phyloP scores from a whole-genome alignment of 2,113 vertebrate genomes.

The Cariama cristata region DNA sequence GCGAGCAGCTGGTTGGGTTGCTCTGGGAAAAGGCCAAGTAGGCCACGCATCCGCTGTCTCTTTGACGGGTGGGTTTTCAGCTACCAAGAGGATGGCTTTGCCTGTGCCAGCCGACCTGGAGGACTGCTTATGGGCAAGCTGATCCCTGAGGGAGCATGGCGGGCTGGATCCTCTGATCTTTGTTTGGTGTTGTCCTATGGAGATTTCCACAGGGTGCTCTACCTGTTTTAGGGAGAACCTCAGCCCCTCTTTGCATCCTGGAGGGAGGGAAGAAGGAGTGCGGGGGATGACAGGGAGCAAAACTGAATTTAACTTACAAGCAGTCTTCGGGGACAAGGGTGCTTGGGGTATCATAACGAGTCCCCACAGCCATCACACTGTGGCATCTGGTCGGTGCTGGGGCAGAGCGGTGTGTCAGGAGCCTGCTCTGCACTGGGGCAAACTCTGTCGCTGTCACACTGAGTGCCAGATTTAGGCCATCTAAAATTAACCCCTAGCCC shows the following conservation, averaged over 20 bases:
- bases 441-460: neutral
- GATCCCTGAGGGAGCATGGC: neutral
- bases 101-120: neutral
- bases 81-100: neutral
- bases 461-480: slow-evolving; percentile 6
- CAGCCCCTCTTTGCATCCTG: neutral
- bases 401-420: fast-evolving
- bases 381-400: neutral
- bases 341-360: neutral
- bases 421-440: neutral
- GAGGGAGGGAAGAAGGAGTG: neutral
- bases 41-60: fast-evolving
- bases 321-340: neutral
- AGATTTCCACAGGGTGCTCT: neutral
- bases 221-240: neutral
- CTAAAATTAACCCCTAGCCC: slow-evolving; percentile 4
- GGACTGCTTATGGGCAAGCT: neutral
- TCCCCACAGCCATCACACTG: neutral
- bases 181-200: neutral
- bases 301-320: neutral
- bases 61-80: neutral
- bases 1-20: neutral
- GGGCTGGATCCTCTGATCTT: neutral
- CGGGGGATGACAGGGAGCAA: neutral
- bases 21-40: neutral